Percentiles rank a stretch among this genome's conserved stretches.
Conservation (phyloP, 1,140 invertebrate genomes). For the Eurosta solidaginis region DNA sequence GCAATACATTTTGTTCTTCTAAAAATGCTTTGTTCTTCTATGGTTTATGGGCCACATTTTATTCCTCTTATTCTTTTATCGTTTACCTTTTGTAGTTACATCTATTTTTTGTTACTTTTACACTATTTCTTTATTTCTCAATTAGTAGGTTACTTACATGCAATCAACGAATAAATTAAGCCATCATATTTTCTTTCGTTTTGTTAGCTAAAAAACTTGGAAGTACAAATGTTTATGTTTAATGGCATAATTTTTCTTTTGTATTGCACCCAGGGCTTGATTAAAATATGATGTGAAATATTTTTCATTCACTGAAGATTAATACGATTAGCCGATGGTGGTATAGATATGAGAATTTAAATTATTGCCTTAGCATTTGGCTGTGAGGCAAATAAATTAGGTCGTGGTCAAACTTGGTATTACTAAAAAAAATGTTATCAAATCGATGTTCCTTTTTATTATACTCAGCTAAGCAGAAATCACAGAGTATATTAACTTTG, state of each 20-base stretch:
- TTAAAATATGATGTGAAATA: too few relatives aligned
- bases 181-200: background rate
- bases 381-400: background rate
- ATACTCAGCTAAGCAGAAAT: too few relatives aligned
- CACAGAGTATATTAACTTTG: too few relatives aligned
- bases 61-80: background rate
- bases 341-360: background rate
- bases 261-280: background rate
- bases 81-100: background rate
- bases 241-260: background rate
- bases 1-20: background rate
- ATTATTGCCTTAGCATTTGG: background rate
- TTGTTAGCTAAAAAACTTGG: background rate
- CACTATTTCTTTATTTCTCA: background rate
- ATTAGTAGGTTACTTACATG: background rate
- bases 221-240: background rate
- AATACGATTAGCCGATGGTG: background rate
- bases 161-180: conserved; percentile 27
- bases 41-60: background rate
- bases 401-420: too few relatives aligned
- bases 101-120: background rate
- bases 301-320: background rate
- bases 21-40: background rate
- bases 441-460: too few relatives aligned
- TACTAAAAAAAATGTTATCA: too few relatives aligned